Base-by-base conservation (phyloP, 2,113 vertebrate genomes). In the Mungos mungo region DNA sequence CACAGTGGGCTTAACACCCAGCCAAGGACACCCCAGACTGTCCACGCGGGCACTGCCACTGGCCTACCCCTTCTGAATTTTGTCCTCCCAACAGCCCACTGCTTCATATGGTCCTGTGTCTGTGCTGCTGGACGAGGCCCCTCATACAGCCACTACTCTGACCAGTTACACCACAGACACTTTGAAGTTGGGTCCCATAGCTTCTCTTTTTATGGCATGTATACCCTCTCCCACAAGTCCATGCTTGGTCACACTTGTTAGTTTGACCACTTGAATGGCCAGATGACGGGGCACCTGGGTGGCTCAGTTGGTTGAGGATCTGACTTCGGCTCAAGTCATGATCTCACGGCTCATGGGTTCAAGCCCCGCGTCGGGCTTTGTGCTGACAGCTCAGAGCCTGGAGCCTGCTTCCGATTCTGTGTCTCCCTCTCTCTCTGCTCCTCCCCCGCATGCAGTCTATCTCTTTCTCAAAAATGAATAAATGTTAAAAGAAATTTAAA, bases 131-230 rank as follows among this genome's bases (percentile, higher is more conserved):
- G 29, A 21, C 2, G 31, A 65, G 8, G 79, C n/a, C 41, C 90
- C 68, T 54, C 69, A 54, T 68, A 25, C 12, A 31, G n/a, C 82
- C 38, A 3, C 31, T 27, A 29, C n/a, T 83, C 93, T 6, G 50
- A 7, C 54, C 88, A 47, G 5, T 65, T 31, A 35, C n/a, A 90
- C 66, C 52, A 76, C 35, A 86, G 68, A 68, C 27, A 57, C 76
- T 29, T 38, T 13, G 11, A 85, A 5, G 74, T 14, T 41, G 65
- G 45, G 60, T 41, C 27, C 31, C 12, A 27, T 16, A 60, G 65
- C 57, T 90, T 57, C 54, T 54, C 19, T 72, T 54, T 63, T 68
- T 90, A 66, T 80, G 69, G 68, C 31, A 92, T 88, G 31, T 79
- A 66, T 88, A 23, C 25, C 19, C 63, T 90, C 65, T n/a, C 38